These are phyloP conservation scores for Bellardia bayeri DNA, from an alignment of 2,888 invertebrate species.

Conservation along the genomic window DNA sequence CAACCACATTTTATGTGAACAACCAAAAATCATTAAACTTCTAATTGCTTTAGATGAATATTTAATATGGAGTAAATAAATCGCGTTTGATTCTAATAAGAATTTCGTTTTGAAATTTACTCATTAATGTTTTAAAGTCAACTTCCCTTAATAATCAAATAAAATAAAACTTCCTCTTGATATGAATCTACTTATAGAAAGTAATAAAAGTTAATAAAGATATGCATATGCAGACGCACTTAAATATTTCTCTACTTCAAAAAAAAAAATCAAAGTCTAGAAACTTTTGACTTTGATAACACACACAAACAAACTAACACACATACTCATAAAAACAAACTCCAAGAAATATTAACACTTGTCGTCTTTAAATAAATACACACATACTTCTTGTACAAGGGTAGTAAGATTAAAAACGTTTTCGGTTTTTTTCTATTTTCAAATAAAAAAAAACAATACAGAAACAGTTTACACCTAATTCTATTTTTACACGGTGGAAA, in stretches of 20 bases:
- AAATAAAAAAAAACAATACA: neutral
- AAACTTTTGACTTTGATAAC: constrained; percentile 39
- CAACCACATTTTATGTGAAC: no score
- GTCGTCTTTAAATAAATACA: constrained; percentile 14
- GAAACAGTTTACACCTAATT: no score
- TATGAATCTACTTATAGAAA: neutral
- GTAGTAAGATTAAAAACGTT: neutral
- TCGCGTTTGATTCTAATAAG: no score
- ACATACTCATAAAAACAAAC: neutral
- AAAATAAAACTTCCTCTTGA: neutral
- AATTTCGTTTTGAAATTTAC: no score
- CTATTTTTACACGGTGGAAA: no score
- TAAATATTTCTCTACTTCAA: neutral
- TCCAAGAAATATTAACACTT: constrained; percentile 6
- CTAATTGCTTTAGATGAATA: no score
- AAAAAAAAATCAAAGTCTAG: constrained; percentile 25
- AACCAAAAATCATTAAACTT: no score
- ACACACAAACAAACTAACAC: neutral
- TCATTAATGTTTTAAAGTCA: neutral
- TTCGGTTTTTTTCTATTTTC: no score
- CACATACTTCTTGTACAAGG: neutral
- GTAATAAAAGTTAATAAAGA: constrained; percentile 27
- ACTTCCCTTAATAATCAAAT: neutral
- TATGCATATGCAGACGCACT: neutral
- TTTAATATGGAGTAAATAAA: no score